Conservation (phyloP, 2,888 invertebrate genomes). For the Apotomis turbidana region DNA sequence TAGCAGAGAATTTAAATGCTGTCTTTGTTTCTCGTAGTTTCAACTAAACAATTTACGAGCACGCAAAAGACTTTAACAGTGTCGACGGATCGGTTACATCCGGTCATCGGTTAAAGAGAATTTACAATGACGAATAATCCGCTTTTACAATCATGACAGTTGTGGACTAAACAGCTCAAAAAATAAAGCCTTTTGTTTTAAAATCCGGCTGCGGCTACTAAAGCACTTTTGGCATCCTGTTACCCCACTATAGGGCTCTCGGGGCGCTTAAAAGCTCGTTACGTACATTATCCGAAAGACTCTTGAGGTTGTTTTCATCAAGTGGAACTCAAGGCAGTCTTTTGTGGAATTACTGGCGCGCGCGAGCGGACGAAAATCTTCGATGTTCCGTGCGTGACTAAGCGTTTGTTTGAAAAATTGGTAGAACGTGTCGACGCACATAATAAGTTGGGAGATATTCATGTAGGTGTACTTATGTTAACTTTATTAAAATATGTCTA, state of each 20-base stretch:
- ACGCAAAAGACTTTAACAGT: constrained; percentile 14
- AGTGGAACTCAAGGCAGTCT: constrained; percentile 49
- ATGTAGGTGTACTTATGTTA: neutral
- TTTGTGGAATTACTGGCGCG: constrained; percentile 47
- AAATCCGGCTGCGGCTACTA: constrained; percentile 32
- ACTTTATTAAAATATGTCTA: neutral
- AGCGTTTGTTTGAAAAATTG: constrained; percentile 44
- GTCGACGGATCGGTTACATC: constrained; percentile 30
- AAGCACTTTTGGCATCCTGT: constrained; percentile 36
- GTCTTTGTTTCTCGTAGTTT: constrained; percentile 10
- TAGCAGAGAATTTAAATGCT: constrained; percentile 10
- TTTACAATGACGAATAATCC: constrained; percentile 24
- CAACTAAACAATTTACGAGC: constrained; percentile 17
- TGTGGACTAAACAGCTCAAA: constrained; percentile 21
- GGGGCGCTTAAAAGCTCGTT: constrained; percentile 39
- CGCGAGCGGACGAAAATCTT: constrained; percentile 37
- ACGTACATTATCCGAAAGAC: constrained; percentile 42
- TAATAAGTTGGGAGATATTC: constrained; percentile 34
- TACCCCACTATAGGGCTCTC: constrained; percentile 36
- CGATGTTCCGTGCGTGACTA: constrained; percentile 49
- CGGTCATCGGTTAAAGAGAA: constrained; percentile 31
- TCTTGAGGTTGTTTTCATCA: constrained; percentile 49
- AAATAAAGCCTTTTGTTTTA: constrained; percentile 33
- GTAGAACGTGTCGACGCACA: constrained; percentile 42
- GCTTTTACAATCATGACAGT: constrained; percentile 20